These are phyloP conservation scores for Thysanoteuthis rhombus DNA, from an alignment of 2,888 invertebrate species.

Conservation along the genomic window DNA sequence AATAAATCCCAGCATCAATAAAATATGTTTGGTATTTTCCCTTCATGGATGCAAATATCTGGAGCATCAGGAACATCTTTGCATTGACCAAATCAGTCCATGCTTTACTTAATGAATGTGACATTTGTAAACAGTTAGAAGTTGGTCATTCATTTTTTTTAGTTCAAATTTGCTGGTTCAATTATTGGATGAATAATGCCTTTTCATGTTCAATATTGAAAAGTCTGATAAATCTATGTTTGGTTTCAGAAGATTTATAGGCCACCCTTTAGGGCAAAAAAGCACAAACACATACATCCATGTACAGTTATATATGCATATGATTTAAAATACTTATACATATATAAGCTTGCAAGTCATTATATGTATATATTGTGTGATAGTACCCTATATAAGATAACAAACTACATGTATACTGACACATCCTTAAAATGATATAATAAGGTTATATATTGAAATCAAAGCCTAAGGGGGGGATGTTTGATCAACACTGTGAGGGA, in stretches of 20 bases:
- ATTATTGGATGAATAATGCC: neutral
- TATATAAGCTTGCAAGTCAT: neutral
- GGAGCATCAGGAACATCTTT: neutral
- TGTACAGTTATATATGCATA: neutral
- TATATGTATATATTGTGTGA: too few species aligned
- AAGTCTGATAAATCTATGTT: neutral
- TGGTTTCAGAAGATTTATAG: too few species aligned
- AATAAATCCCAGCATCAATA: neutral
- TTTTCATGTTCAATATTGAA: neutral
- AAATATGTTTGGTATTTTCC: conserved; percentile 1
- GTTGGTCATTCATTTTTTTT: neutral
- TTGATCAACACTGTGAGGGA: too few species aligned
- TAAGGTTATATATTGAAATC: too few species aligned
- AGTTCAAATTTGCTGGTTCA: neutral
- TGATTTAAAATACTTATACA: neutral
- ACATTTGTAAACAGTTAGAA: neutral
- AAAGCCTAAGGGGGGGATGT: too few species aligned
- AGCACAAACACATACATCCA: neutral
- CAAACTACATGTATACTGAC: too few species aligned
- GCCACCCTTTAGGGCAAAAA: too few species aligned
- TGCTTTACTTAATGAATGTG: neutral
- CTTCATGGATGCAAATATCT: neutral
- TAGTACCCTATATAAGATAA: too few species aligned
- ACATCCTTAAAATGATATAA: too few species aligned
- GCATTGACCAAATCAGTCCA: neutral